A percentile compares a stretch with the other conserved stretches of the same genome.
These are phyloP conservation scores for Nebria brevicollis DNA, from an alignment of 2,888 invertebrate species.

Conservation along the genomic window DNA sequence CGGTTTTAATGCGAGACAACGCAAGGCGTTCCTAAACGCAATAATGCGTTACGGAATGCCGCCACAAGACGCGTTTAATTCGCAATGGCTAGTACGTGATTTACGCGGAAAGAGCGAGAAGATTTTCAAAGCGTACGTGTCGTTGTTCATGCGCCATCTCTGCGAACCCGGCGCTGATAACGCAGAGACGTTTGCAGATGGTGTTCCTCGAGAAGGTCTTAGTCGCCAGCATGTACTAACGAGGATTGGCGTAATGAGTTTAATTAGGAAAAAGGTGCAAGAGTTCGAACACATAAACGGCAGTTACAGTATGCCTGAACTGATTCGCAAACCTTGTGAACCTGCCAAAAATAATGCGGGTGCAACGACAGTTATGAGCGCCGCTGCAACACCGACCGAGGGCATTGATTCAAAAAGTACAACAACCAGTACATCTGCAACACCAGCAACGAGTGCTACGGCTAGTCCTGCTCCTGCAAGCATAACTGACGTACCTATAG, in stretches of 20 bases:
- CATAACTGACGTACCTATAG: constrained; percentile 60
- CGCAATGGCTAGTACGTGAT: constrained; percentile 98
- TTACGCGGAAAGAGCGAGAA: constrained; percentile 97
- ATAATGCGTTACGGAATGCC: constrained; percentile 99
- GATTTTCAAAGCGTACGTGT: constrained; percentile 98
- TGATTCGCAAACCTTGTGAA: constrained; percentile 83
- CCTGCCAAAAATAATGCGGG: constrained; percentile 68
- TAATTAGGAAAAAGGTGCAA: constrained; percentile 98
- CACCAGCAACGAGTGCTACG: constrained; percentile 74
- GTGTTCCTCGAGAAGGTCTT: constrained; percentile 96
- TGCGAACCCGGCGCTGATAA: constrained; percentile 99
- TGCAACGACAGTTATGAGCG: constrained; percentile 57
- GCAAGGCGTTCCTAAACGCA: constrained; percentile 98
- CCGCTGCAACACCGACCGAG: constrained; percentile 57
- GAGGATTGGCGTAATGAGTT: constrained; percentile 97
- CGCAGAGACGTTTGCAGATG: constrained; percentile 97
- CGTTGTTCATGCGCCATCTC: constrained; percentile 98
- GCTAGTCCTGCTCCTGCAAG: constrained; percentile 71
- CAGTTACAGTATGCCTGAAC: constrained; percentile 95
- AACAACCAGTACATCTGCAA: constrained; percentile 60
- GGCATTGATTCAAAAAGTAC: constrained; percentile 65
- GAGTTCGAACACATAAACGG: constrained; percentile 99
- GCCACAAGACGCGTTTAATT: constrained; percentile 98
- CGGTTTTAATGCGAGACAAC: constrained; percentile 97
- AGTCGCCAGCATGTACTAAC: constrained; percentile 97